A percentile compares a stretch with the other conserved stretches of the same genome.
phyloP scores from a whole-genome alignment of 2,888 invertebrate genomes.

The Drosophila atripex region DNA sequence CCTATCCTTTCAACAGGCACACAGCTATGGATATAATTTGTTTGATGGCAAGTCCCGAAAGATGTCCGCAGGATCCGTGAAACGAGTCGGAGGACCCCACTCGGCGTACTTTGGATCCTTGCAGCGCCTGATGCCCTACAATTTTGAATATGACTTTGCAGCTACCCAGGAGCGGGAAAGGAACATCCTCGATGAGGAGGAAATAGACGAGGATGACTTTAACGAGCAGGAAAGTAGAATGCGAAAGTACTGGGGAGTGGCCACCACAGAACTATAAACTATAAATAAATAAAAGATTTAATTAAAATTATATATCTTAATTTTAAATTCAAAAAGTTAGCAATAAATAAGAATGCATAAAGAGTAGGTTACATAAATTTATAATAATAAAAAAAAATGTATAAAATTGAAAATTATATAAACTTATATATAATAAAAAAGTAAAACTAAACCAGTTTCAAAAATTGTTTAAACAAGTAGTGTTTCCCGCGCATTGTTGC shows the following conservation, averaged over 20 bases:
- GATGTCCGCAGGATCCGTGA: constrained; percentile 44
- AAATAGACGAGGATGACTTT: constrained; percentile 87
- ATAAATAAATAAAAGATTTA: neutral
- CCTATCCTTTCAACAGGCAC: constrained; percentile 89
- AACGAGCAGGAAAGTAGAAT: constrained; percentile 92
- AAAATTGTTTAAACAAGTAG: too few species aligned
- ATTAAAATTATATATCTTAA: too few species aligned
- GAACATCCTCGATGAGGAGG: constrained; percentile 74
- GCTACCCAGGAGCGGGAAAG: constrained; percentile 93
- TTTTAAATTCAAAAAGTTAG: too few species aligned
- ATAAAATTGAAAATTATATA: too few species aligned
- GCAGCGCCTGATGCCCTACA: constrained; percentile 92
- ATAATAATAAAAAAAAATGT: too few species aligned
- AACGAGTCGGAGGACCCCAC: constrained; percentile 87
- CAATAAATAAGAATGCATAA: too few species aligned
- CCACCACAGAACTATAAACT: constrained; percentile 91
- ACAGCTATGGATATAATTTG: constrained; percentile 77
- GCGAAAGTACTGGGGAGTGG: constrained; percentile 96
- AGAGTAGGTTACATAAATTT: too few species aligned
- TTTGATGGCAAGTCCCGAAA: constrained; percentile 72
- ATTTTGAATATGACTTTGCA: constrained; percentile 92
- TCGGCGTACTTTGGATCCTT: constrained; percentile 94
- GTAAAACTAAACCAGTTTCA: too few species aligned
- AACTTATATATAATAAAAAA: too few species aligned
- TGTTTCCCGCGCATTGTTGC: too few species aligned